These are phyloP conservation scores for Chrysogorgia sp. DNA, from an alignment of 92 coral and sea anemone species.

Conservation along the genomic window DNA sequence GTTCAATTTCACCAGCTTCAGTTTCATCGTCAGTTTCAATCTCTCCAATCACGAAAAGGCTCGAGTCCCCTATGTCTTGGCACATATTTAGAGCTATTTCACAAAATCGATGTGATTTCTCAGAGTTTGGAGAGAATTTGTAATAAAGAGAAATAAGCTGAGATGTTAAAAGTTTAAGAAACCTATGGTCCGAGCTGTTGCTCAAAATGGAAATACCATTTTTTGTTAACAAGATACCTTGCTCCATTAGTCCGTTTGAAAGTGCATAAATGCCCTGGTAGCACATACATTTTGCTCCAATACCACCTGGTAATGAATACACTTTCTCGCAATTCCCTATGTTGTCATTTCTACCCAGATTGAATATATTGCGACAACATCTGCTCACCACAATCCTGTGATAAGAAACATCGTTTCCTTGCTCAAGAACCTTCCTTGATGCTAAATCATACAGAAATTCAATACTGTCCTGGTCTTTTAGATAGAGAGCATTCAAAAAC, in stretches of 20 bases:
- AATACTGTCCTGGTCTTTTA: background rate
- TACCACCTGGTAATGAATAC: background rate
- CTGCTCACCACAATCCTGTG: slow-evolving; percentile 6
- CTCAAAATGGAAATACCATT: no score
- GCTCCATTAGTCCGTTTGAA: background rate
- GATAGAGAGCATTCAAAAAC: slow-evolving; percentile 12
- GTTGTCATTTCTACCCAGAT: background rate
- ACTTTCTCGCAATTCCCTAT: background rate
- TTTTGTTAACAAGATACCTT: background rate
- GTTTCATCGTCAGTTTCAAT: no score
- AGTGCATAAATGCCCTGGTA: slow-evolving; percentile 21
- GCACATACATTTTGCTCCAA: slow-evolving; percentile 16
- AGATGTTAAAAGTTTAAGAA: no score
- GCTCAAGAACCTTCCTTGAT: background rate
- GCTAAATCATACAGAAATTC: slow-evolving; percentile 17
- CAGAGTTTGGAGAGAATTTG: no score
- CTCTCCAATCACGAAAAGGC: no score
- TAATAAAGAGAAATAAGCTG: no score
- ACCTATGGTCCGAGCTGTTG: no score
- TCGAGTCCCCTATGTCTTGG: no score
- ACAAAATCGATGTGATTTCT: no score
- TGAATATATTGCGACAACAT: background rate
- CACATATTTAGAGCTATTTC: no score
- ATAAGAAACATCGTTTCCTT: background rate
- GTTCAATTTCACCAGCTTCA: no score